Base-by-base conservation (phyloP, 2,113 vertebrate genomes). In the Tupaia tana region DNA sequence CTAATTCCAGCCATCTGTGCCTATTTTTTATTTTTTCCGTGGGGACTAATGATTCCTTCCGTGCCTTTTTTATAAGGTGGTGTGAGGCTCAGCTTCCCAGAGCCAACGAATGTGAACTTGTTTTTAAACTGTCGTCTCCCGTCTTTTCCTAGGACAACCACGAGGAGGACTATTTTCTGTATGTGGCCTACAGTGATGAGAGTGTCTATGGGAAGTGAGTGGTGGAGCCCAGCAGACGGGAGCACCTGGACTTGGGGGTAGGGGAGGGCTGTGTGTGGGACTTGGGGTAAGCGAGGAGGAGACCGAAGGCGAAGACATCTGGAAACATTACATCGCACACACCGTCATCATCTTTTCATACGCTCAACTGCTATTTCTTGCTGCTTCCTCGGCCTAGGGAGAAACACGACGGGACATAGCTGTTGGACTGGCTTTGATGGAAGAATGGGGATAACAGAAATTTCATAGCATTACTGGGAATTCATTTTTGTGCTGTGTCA, bases 101-200 rank as follows among this genome's bases (percentile, higher is more conserved):
- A 27, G 24, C 7, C 6, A 2, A 74, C 7, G 54, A 34, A 1
- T 3, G 0, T 78, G 89, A 69, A 31, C 25, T 9, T 74, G 52
- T 90, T 83, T 64, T 87, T 95, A 64, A 96, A 52, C 24, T 31
- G 11, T 87, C 1, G 2, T 94, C 87, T 70, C 78, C 0, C 97
- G 5, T 93, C 63, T 96, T 59, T 78, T 97, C 96, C 29, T 96
- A 99, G 99, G 99, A 99, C 98, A 99, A 99, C 97, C 99, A 99
- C 0, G 99, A 99, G n/a, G 99, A 99, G 86, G 99, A 99, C 98
- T 99, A 99, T 97, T 99, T 99, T 98, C 99, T 99, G 94, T 99
- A 99, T 94, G 99, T 99, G 99, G 99, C 99, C 79, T 99, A 99
- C 99, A 99, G 99, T 67, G 99, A 99, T 52, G 99, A 99, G 97